Percentiles rank a stretch among this genome's conserved stretches.
These are phyloP conservation scores for Labroides dimidiatus DNA, from an alignment of 2,797 vertebrate genomes.

Conservation along the genomic window DNA sequence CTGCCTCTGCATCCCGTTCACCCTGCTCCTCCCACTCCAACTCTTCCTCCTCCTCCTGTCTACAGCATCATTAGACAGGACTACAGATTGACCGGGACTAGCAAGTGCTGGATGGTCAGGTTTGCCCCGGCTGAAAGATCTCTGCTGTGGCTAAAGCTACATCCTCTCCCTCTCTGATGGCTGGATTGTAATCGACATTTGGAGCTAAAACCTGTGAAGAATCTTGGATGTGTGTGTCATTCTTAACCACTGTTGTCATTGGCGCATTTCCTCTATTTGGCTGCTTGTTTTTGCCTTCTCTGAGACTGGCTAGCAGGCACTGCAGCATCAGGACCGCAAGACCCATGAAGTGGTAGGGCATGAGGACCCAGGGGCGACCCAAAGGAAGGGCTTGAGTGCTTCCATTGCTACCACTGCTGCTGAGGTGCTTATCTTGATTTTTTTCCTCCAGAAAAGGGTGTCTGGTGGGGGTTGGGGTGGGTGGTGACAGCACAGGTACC, in stretches of 20 bases:
- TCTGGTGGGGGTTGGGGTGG: constrained; percentile 78
- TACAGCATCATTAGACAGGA: constrained; percentile 80
- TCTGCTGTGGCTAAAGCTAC: constrained; percentile 65
- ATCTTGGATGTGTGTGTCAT: constrained; percentile 72
- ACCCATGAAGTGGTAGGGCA: constrained; percentile 83
- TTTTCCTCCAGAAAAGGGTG: constrained; percentile 77
- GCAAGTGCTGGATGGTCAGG: constrained; percentile 69
- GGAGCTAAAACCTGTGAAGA: constrained; percentile 51
- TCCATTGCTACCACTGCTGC: constrained; percentile 82
- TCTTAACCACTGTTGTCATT: constrained; percentile 71
- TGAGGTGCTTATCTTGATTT: constrained; percentile 85
- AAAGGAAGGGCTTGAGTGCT: constrained; percentile 80
- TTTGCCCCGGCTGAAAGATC: constrained; percentile 68
- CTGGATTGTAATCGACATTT: constrained; percentile 72
- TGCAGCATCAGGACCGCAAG: constrained; percentile 87
- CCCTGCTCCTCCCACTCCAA: constrained; percentile 81
- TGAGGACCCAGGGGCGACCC: constrained; percentile 84
- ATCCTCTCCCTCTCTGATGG: constrained; percentile 51
- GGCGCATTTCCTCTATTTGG: constrained; percentile 74
- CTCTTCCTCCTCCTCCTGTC: constrained; percentile 79
- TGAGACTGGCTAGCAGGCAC: constrained; percentile 84
- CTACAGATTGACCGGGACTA: constrained; percentile 76
- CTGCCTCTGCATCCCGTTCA: constrained; percentile 80
- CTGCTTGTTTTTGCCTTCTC: constrained; percentile 75
- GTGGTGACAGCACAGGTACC: constrained; percentile 78